These are phyloP conservation scores for Halichondria panicea DNA, from an alignment of 37 sponge, comb jelly and placozoan genomes.

Conservation along the genomic window DNA sequence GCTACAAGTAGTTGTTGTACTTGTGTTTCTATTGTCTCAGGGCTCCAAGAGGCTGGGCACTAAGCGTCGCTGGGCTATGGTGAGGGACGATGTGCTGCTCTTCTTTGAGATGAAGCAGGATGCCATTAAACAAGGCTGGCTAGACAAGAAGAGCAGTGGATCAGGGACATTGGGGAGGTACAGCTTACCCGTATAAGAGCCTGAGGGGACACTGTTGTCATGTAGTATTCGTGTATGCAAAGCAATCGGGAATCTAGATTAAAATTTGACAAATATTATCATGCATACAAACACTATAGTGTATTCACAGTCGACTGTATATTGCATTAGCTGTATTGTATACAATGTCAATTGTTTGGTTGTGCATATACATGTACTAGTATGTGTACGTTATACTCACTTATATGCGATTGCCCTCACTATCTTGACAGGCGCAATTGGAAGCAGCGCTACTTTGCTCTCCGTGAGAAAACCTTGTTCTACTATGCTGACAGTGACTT, in stretches of 20 bases:
- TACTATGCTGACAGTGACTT: constrained; percentile 80
- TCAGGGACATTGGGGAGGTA: constrained; percentile 84
- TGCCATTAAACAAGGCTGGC: constrained; percentile 89
- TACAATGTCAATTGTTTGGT: too few species aligned
- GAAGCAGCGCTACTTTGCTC: constrained; percentile 89
- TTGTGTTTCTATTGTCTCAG: not conserved
- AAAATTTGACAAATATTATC: too few species aligned
- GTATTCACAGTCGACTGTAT: too few species aligned
- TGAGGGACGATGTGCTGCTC: constrained; percentile 83
- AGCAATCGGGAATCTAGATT: too few species aligned
- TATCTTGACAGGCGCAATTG: constrained; percentile 88
- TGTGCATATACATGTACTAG: too few species aligned
- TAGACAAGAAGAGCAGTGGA: constrained; percentile 88
- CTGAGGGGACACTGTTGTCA: too few species aligned
- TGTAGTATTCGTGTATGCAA: too few species aligned
- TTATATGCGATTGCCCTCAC: too few species aligned
- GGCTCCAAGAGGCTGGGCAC: constrained; percentile 54
- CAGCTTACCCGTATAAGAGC: too few species aligned
- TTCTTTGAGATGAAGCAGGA: constrained; percentile 83
- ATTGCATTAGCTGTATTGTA: too few species aligned
- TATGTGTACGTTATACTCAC: too few species aligned
- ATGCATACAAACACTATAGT: too few species aligned
- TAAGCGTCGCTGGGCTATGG: constrained; percentile 85
- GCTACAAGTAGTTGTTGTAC: not conserved
- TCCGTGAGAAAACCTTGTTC: constrained; percentile 76